These are phyloP conservation scores for Rutpela maculata DNA, from an alignment of 2,888 invertebrate genomes.

Conservation along the genomic window DNA sequence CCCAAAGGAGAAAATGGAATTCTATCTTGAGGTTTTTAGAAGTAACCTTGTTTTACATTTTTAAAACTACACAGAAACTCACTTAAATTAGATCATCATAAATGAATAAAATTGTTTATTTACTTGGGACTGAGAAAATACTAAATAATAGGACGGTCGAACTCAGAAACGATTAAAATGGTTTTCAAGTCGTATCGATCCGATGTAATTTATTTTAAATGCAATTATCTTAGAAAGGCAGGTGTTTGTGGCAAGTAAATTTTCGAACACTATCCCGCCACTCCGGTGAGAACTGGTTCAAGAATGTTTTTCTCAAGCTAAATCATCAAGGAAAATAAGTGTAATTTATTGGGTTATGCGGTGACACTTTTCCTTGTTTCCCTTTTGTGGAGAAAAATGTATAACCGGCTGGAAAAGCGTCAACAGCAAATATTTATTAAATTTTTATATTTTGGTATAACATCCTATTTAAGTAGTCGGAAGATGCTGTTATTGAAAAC, in stretches of 20 bases:
- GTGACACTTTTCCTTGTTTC: no score
- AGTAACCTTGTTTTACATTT: conserved; percentile 22
- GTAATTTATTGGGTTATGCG: no score
- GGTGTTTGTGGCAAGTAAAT: conserved; percentile 3
- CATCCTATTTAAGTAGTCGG: no score
- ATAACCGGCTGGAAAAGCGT: no score
- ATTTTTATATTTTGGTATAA: no score
- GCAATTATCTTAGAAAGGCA: not conserved
- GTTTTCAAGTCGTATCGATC: not conserved
- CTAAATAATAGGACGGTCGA: not conserved
- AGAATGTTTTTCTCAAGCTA: not conserved
- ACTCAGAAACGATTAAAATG: not conserved
- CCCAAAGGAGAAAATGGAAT: not conserved
- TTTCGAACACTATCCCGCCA: not conserved
- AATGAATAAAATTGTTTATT: conserved; percentile 24
- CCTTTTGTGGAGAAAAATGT: no score
- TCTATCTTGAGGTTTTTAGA: conserved; percentile 15
- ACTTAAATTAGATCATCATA: conserved; percentile 25
- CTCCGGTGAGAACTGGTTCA: not conserved
- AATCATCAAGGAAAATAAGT: no score
- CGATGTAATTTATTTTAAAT: not conserved
- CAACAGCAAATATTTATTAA: no score
- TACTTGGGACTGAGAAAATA: not conserved
- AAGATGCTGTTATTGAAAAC: no score
- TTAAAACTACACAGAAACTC: conserved; percentile 27